phyloP scores from a whole-genome alignment of 2,113 vertebrate genomes.

The Hemiprocne comata region DNA sequence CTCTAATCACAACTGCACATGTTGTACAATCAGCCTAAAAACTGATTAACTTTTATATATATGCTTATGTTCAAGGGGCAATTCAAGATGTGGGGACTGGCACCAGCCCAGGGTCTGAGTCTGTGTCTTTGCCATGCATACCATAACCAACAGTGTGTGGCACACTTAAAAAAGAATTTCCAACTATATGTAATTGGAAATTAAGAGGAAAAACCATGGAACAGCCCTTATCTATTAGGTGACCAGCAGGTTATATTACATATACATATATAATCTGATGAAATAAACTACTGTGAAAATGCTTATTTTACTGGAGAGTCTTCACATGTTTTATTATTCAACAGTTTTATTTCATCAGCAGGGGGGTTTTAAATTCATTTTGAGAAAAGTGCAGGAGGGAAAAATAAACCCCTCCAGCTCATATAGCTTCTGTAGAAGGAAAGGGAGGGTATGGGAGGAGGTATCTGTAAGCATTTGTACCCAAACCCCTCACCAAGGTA shows the following conservation, averaged over 20 bases:
- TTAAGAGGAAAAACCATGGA: conserved; percentile 37
- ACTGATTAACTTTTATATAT: conserved; percentile 47
- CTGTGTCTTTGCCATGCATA: neutral
- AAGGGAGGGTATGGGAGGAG: neutral
- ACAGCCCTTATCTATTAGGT: conserved; percentile 29
- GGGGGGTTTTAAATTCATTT: neutral
- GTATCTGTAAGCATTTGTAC: neutral
- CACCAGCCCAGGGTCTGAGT: neutral
- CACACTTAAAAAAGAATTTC: neutral
- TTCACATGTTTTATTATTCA: conserved; percentile 63
- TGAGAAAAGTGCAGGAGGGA: neutral
- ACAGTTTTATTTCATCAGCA: conserved; percentile 20
- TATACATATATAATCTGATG: neutral
- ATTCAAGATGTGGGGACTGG: conserved; percentile 30
- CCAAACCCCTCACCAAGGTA: neutral
- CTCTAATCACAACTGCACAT: conserved; percentile 53
- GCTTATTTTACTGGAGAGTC: conserved; percentile 17
- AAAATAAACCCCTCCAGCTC: neutral
- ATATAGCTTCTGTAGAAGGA: neutral
- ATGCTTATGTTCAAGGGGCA: conserved; percentile 47
- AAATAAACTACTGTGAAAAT: conserved; percentile 33
- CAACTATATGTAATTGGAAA: conserved; percentile 28
- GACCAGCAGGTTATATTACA: neutral
- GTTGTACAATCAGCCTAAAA: conserved; percentile 31
- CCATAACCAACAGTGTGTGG: neutral